Percentiles rank a stretch among this genome's conserved stretches.
Evolutionary conservation across 2,797 vertebrate species (phyloP).

Genomic region (Todus mexicanus): DNA sequence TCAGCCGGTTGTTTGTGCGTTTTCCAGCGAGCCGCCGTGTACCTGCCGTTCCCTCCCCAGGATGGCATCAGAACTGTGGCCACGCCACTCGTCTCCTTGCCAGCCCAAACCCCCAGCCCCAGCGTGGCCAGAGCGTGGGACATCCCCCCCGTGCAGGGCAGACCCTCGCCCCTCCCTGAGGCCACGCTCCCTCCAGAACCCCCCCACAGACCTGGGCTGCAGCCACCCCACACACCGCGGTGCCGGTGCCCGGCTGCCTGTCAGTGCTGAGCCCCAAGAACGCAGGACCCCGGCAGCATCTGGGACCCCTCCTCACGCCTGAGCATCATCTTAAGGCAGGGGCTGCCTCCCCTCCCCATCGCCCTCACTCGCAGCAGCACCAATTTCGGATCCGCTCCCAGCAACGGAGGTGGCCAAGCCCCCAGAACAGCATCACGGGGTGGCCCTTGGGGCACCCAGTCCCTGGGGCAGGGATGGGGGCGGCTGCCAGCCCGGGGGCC

Average conservation of each 20-base stretch:
- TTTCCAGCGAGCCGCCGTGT: not conserved
- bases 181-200: not conserved
- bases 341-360: not conserved
- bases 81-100: not conserved
- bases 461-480: not conserved
- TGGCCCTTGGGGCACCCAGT: not conserved
- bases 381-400: not conserved
- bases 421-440: accelerated
- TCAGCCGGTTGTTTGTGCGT: not conserved
- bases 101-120: not conserved
- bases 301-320: not conserved
- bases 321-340: not conserved
- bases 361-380: accelerated
- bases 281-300: not conserved
- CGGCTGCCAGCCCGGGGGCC: no score
- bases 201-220: accelerated
- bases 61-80: accelerated
- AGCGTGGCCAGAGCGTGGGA: accelerated
- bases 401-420: not conserved
- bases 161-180: not conserved
- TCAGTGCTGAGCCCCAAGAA: not conserved
- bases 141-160: no score
- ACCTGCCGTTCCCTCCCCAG: not conserved
- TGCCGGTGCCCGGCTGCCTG: accelerated
- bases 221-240: not conserved